phyloP scores from a whole-genome alignment of 2,797 vertebrate species.

The Kryptolebias ocellatus region DNA sequence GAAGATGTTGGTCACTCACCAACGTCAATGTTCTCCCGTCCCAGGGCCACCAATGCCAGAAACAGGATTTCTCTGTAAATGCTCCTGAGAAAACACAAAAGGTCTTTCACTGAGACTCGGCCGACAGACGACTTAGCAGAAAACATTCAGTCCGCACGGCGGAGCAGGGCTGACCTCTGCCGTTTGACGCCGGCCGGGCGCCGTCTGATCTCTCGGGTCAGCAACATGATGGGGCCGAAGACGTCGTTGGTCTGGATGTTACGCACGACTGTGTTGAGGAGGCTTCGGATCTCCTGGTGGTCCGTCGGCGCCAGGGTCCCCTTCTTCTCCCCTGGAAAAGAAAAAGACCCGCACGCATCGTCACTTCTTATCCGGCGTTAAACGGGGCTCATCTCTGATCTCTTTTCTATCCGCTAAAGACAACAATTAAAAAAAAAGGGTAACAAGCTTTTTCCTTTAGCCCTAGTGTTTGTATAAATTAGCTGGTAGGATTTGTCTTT shows the following conservation, averaged over 20 bases:
- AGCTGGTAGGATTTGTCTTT: no score
- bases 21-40: conserved; percentile 94
- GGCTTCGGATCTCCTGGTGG: conserved; percentile 85
- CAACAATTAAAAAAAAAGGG: no score
- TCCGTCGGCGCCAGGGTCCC: conserved; percentile 82
- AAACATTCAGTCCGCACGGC: no score
- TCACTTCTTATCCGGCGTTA: neutral
- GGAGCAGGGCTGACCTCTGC: conserved; percentile 84
- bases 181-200: conserved; percentile 82
- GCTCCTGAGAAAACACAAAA: conserved; percentile 80
- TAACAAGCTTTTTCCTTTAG: no score
- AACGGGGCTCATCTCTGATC: neutral
- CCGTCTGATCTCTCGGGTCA: conserved; percentile 83
- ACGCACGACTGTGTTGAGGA: conserved; percentile 90
- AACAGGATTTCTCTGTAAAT: conserved; percentile 95
- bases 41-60: conserved; percentile 92
- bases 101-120: neutral
- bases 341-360: neutral
- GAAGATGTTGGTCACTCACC: conserved; percentile 80
- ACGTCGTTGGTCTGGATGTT: conserved; percentile 95
- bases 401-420: neutral
- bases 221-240: conserved; percentile 88
- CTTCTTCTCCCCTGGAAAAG: conserved; percentile 85
- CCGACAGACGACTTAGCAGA: no score
- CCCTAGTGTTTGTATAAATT: no score